Conservation (phyloP, 2,113 vertebrate species). For the Halcyon senegalensis region DNA sequence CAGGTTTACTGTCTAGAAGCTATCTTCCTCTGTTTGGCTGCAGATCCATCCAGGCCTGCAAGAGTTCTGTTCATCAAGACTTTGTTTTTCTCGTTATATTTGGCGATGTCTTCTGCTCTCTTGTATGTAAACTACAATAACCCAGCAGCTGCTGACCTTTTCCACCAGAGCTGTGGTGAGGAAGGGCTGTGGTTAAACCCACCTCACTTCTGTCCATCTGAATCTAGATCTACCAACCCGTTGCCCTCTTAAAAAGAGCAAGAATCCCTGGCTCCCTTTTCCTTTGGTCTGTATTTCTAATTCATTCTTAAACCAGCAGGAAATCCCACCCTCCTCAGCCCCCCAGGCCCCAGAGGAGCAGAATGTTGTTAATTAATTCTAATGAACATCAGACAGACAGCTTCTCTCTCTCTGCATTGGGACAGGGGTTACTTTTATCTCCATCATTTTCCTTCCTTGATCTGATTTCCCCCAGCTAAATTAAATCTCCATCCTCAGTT, state of each 20-base stretch:
- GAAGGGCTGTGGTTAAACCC: background rate
- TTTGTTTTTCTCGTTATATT: background rate
- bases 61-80: background rate
- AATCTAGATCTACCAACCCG: background rate
- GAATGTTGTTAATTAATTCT: slow-evolving; percentile 61
- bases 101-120: background rate
- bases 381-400: slow-evolving; percentile 41
- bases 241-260: background rate
- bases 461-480: slow-evolving; percentile 62
- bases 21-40: background rate
- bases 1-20: background rate
- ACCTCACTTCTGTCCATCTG: background rate
- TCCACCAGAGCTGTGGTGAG: background rate
- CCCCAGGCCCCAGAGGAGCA: background rate
- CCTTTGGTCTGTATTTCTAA: background rate
- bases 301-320: background rate
- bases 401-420: background rate
- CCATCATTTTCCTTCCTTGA: slow-evolving; percentile 55
- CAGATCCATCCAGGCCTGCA: background rate
- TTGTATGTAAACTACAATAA: background rate
- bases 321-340: slow-evolving; percentile 10
- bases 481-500: slow-evolving; percentile 60
- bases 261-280: background rate
- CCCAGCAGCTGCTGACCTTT: background rate
- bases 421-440: slow-evolving; percentile 61